phyloP scores from a whole-genome alignment of 2,113 vertebrate species.

The Heloderma charlesbogerti region DNA sequence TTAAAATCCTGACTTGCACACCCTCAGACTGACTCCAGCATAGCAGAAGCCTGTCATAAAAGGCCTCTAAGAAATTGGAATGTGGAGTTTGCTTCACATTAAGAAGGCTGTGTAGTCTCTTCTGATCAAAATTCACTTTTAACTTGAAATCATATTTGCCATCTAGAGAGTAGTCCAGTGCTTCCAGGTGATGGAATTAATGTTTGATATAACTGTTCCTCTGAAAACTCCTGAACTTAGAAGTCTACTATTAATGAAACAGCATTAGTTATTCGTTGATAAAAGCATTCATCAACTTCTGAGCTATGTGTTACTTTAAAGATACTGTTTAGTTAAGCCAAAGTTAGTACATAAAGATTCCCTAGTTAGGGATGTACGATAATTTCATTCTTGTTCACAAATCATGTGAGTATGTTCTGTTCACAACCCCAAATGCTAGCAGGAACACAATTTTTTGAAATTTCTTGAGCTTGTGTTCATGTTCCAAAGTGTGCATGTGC shows the following conservation, averaged over 20 bases:
- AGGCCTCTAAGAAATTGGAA: neutral
- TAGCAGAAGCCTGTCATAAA: neutral
- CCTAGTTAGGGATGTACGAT: too few species aligned
- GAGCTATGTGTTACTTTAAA: neutral
- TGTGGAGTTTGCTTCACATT: neutral
- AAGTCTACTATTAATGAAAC: conserved; percentile 6
- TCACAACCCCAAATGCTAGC: too few species aligned
- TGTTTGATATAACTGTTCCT: neutral
- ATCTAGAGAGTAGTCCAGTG: conserved; percentile 8
- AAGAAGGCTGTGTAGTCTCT: neutral
- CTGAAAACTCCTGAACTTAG: neutral
- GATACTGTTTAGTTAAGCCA: neutral
- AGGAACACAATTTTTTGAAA: too few species aligned
- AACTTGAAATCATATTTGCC: neutral
- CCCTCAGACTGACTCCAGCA: neutral
- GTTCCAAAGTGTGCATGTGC: too few species aligned
- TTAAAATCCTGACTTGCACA: neutral
- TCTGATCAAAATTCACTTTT: conserved; percentile 2
- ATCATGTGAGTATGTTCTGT: too few species aligned
- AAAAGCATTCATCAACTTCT: neutral
- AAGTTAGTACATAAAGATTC: neutral
- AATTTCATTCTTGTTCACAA: too few species aligned
- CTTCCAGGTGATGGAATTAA: neutral
- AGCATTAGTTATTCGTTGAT: neutral
- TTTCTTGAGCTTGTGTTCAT: too few species aligned